Conservation (phyloP, 2,888 invertebrate genomes). For the Leptopilina drosophilae region DNA sequence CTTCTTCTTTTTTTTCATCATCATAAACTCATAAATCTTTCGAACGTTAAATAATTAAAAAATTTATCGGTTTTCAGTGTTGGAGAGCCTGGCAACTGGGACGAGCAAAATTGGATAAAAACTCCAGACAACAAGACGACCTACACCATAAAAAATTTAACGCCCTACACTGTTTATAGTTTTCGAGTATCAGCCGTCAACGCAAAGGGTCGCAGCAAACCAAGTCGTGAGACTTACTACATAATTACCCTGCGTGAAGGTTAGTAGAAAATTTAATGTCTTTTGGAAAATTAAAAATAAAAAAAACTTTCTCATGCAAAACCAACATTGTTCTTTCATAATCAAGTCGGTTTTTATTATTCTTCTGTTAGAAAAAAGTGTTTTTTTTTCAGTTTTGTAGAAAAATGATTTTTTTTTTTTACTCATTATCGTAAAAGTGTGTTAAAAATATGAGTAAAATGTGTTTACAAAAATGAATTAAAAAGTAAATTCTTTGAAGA, state of each 20-base stretch:
- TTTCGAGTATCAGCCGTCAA: constrained; percentile 86
- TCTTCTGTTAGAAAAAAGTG: too few species aligned
- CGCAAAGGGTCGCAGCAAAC: constrained; percentile 83
- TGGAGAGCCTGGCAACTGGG: constrained; percentile 84
- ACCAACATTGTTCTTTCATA: neutral
- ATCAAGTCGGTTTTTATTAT: constrained; percentile 1
- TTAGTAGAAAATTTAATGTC: constrained; percentile 67
- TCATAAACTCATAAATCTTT: constrained; percentile 5
- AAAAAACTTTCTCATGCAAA: neutral
- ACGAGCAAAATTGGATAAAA: constrained; percentile 80
- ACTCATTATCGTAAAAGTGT: too few species aligned
- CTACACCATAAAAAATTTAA: constrained; percentile 83
- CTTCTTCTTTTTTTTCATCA: too few species aligned
- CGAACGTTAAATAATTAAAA: neutral
- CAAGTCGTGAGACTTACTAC: constrained; percentile 85
- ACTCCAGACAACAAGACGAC: constrained; percentile 83
- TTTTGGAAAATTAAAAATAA: constrained; percentile 42
- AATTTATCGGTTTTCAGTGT: constrained; percentile 78
- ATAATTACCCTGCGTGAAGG: constrained; percentile 87
- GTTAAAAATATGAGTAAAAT: too few species aligned
- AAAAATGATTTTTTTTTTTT: too few species aligned
- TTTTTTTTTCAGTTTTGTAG: too few species aligned
- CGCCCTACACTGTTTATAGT: constrained; percentile 87
- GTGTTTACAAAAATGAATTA: too few species aligned
- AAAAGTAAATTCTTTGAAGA: too few species aligned